Base-by-base conservation (phyloP, 1,140 invertebrate species). In the Schlechtendalia chinensis region DNA sequence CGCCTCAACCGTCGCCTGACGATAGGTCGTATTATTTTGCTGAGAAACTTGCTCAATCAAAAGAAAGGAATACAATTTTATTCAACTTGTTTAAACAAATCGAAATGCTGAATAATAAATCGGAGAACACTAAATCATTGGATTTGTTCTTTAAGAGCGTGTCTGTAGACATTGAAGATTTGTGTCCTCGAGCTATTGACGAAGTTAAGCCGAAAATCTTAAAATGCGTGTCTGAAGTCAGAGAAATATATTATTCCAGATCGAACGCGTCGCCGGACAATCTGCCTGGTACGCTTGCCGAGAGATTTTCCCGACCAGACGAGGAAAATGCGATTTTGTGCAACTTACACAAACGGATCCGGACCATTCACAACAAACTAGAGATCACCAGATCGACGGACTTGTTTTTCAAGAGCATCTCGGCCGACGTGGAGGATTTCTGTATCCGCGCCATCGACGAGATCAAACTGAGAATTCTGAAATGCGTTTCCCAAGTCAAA, bases 131-230 rank as follows among this genome's bases (percentile, higher is more conserved):
- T 16, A 69, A 22, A 6, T 47, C 65, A 5, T 14, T 69, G 39
- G 65, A 69, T 16, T 47, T 69, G 12, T 69, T 69, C 22, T 69
- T 69, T 5, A 47, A 47, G 39, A 69, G 65, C n/a, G n/a, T 69
- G n/a, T 22, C 27, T 10, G 32, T 32, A 10, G 63, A 67, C 19
- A 67, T 67, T 2, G 32, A 67, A n/a, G 63, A 67, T 22, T 45
- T 67, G 19, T 67, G 32, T 67, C 14, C n/a, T 22, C 63, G 24
- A 5, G 63, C 63, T 1, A 22, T 67, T 45, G 63, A 67, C 39
- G 63, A 67, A 17, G 32, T 45, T 10, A 67, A 67, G 45, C 10
- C 39, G 8, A 67, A 27, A 67, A 67, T 67, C 45, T 67, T 67
- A 14, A n/a, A 67, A 39, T 67, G 63, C 39, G 19, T 67, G 6